phyloP scores from a whole-genome alignment of 2,113 vertebrate species.

The Nycticorax nycticorax region DNA sequence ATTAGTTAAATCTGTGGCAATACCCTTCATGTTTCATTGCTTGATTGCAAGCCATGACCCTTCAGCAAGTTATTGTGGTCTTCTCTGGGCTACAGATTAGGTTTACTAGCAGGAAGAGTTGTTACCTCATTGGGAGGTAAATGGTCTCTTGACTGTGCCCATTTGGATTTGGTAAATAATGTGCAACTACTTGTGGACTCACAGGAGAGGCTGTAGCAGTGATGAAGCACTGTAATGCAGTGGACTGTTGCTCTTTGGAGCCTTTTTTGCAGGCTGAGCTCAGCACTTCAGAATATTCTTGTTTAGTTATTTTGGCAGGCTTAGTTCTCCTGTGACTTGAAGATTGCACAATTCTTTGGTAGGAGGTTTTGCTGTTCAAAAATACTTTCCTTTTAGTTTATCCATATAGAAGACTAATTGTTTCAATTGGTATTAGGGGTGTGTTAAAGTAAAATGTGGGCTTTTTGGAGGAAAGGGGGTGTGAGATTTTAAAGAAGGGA shows the following conservation, averaged over 20 bases:
- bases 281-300: neutral
- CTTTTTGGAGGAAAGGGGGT: neutral
- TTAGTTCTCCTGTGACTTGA: neutral
- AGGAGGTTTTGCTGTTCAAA: neutral
- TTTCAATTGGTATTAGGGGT: neutral
- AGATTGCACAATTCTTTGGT: neutral
- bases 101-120: neutral
- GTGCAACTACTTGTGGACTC: neutral
- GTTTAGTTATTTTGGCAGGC: neutral
- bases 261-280: neutral
- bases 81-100: neutral
- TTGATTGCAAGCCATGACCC: neutral
- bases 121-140: neutral
- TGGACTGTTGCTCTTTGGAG: neutral
- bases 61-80: neutral
- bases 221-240: neutral
- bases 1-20: neutral
- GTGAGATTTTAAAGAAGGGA: neutral
- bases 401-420: neutral
- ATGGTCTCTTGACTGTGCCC: neutral
- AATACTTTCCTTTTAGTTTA: neutral
- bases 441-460: neutral
- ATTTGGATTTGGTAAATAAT: neutral
- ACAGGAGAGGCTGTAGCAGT: neutral
- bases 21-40: neutral